These are phyloP conservation scores for Drosophila auraria DNA, from an alignment of 1,140 invertebrate genomes.

Conservation along the genomic window DNA sequence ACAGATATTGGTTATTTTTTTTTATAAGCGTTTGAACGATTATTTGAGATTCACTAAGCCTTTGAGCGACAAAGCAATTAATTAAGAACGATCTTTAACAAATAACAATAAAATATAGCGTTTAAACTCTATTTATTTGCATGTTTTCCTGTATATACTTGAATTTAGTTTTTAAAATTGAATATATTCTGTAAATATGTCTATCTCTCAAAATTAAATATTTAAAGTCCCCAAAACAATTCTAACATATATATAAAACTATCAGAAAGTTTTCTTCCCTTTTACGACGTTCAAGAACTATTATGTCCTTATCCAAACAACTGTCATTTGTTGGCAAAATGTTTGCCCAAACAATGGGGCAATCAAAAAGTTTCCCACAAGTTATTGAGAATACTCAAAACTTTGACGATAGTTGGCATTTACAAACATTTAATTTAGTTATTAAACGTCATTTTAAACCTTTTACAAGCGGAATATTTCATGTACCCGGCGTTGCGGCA, in stretches of 20 bases:
- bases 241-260: background rate
- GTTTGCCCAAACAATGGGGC: conserved; percentile 24
- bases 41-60: too few relatives aligned
- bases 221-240: background rate
- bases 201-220: background rate
- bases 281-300: conserved; percentile 13
- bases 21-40: too few relatives aligned
- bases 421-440: conserved; percentile 47
- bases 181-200: too few relatives aligned
- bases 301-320: conserved; percentile 31
- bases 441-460: conserved; percentile 54
- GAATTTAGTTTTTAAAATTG: too few relatives aligned
- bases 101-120: too few relatives aligned
- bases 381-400: conserved; percentile 35
- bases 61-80: too few relatives aligned
- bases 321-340: conserved; percentile 21
- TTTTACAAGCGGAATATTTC: conserved; percentile 23
- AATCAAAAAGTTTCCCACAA: conserved; percentile 51
- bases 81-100: too few relatives aligned
- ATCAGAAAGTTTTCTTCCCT: background rate
- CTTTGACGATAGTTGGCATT: conserved; percentile 26
- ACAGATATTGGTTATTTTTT: too few relatives aligned
- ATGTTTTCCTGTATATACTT: too few relatives aligned
- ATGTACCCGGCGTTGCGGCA: conserved; percentile 1
- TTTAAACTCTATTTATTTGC: too few relatives aligned